Percentiles rank a stretch among this genome's conserved stretches.
Conservation (phyloP, 1,140 invertebrate species). For the Drosophila tsacasi region DNA sequence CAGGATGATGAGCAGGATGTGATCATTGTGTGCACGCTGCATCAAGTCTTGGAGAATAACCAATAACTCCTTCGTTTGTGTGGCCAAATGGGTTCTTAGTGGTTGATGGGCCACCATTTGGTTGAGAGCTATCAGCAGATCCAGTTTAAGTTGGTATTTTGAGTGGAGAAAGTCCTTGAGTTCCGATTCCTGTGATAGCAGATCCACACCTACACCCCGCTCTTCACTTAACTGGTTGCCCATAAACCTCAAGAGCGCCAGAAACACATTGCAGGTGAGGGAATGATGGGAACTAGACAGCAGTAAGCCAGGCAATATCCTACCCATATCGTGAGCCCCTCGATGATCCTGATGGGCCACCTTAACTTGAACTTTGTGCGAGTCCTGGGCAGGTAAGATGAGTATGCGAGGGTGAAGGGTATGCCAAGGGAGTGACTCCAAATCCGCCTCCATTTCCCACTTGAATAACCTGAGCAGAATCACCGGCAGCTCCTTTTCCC, state of each 20-base stretch:
- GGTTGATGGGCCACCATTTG: slow-evolving; percentile 67
- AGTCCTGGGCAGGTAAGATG: slow-evolving; percentile 8
- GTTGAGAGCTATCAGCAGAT: slow-evolving; percentile 68
- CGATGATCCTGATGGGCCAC: slow-evolving; percentile 41
- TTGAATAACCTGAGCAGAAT: slow-evolving; percentile 42
- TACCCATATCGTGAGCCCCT: slow-evolving; percentile 27
- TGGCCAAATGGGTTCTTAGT: slow-evolving; percentile 59
- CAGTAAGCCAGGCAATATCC: slow-evolving; percentile 45
- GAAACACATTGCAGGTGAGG: slow-evolving; percentile 70
- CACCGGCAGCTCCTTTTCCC: slow-evolving; percentile 38
- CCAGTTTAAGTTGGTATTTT: slow-evolving; percentile 67
- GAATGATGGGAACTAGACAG: slow-evolving; percentile 49
- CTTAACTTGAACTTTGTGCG: slow-evolving; percentile 29
- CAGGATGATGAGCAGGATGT: slow-evolving; percentile 64
- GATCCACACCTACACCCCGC: slow-evolving; percentile 28
- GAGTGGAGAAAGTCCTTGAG: slow-evolving; percentile 57
- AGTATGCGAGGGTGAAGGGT: slow-evolving; percentile 53
- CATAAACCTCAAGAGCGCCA: slow-evolving; percentile 57
- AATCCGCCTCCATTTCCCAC: slow-evolving; percentile 21
- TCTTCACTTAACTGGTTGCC: slow-evolving; percentile 13
- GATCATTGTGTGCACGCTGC: slow-evolving; percentile 32
- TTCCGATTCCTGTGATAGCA: slow-evolving; percentile 67
- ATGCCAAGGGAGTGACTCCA: slow-evolving; percentile 21
- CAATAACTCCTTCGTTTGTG: slow-evolving; percentile 61
- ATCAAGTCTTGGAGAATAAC: slow-evolving; percentile 51